These are phyloP conservation scores for Penaeus chinensis DNA, from an alignment of 1,140 invertebrate species.

Conservation along the genomic window DNA sequence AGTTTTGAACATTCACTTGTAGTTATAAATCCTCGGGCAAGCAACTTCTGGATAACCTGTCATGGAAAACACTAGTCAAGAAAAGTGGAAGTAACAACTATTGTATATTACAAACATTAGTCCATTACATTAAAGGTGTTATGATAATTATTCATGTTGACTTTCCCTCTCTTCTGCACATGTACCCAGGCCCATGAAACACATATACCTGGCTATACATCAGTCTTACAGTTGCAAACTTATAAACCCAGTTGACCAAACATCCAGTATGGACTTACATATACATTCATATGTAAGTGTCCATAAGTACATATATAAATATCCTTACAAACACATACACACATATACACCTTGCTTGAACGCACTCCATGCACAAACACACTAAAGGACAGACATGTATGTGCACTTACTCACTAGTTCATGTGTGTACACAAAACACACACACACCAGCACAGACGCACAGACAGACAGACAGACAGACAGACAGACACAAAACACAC, in stretches of 20 bases:
- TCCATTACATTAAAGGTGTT: too few relatives aligned
- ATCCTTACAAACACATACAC: background rate
- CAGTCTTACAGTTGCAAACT: background rate
- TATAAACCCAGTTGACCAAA: background rate
- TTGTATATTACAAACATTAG: too few relatives aligned
- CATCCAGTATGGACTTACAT: background rate
- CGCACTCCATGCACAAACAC: too few relatives aligned
- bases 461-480: too few relatives aligned
- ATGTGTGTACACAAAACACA: background rate
- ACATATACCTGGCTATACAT: background rate
- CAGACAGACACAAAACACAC: too few relatives aligned
- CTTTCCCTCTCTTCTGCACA: too few relatives aligned
- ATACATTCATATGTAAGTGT: background rate
- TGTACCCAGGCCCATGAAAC: background rate
- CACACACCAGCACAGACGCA: background rate
- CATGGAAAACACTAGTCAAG: constrained; percentile 6
- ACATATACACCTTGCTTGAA: background rate
- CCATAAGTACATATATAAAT: background rate
- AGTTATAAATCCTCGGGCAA: constrained; percentile 57
- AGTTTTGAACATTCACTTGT: constrained; percentile 57
- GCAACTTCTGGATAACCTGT: constrained; percentile 59
- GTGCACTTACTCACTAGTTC: background rate
- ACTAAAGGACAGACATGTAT: too few relatives aligned
- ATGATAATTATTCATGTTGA: too few relatives aligned
- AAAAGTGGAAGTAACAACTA: too few relatives aligned